Evolutionary conservation across 2,113 vertebrate species (phyloP), one percentile per base, ranked within the genome.

Genomic region (Microtus ochrogaster): DNA sequence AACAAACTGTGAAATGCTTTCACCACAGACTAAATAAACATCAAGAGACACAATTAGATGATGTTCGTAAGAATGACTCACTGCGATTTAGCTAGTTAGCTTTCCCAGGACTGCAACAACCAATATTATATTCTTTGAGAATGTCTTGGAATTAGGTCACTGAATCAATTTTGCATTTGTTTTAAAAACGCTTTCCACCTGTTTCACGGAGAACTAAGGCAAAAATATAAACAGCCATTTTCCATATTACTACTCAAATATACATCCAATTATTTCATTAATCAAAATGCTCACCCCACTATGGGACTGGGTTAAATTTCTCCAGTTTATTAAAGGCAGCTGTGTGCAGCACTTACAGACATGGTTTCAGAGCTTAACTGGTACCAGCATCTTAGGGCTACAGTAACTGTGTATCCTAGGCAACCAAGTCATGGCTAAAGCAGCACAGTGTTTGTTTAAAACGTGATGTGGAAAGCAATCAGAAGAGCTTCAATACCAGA

Each of bases 391-490:
- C 98, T 98, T 97, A 95, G 98, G 97, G 97, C 98, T 98, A 98
- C 97, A 97, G 98, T 96, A 97, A 98, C 96, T 97, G 90, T 82
- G 98, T 99, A 98, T 95, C 98, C 99, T 98, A 97, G 98, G 99
- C 98, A 99, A 98, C 99, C 97, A 98, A 98, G 97, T 98, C 88
- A 97, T 97, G 98, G 97, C 97, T 98, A 97, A 99, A 98, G 98
- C 97, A 73, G 96, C 92, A 93, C 97, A 96, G 98, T 98, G 97
- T 97, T 97, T 98, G 95, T 98, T 98, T 98, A 94, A 76, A 97
- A 99, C 95, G 96, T 99, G 99, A 98, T 66, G 72, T 94, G 98
- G 98, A 99, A 98, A 95, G 98, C 96, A 98, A 99, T 98, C 97
- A 97, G 96, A 97, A 58, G 78, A 73, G 65, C 82, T 94, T 95